Conservation (phyloP, 2,888 invertebrate genomes). For the Caenorhabditis sp. region DNA sequence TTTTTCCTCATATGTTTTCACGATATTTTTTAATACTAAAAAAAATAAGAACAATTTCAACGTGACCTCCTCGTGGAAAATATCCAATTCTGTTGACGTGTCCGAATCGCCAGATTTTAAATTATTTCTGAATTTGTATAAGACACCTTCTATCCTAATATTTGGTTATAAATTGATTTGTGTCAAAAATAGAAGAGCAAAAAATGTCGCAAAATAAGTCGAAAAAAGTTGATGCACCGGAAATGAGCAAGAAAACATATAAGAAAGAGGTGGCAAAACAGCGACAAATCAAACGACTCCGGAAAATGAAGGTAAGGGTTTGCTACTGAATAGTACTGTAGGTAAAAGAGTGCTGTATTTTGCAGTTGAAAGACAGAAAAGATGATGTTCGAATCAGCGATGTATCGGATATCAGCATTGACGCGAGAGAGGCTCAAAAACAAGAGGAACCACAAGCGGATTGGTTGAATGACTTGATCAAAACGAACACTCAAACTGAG, state of each 20-base stretch:
- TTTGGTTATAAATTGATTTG: not conserved
- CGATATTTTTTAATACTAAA: too few species aligned
- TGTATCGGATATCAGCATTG: conserved; percentile 16
- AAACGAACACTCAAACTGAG: not conserved
- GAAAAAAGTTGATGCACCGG: not conserved
- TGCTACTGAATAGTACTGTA: too few species aligned
- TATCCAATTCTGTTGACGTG: too few species aligned
- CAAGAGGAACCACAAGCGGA: conserved; percentile 20
- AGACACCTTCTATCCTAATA: too few species aligned
- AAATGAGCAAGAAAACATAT: conserved; percentile 6
- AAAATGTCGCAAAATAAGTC: conserved; percentile 1
- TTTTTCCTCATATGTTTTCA: too few species aligned
- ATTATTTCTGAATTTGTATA: conserved; percentile 1
- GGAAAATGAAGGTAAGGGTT: conserved; percentile 9
- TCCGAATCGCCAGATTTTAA: too few species aligned
- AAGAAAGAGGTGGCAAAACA: conserved; percentile 7
- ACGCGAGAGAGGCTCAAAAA: not conserved
- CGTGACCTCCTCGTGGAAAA: too few species aligned
- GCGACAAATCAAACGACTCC: conserved; percentile 1
- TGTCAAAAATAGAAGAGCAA: not conserved
- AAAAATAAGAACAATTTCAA: too few species aligned
- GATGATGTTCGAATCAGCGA: conserved; percentile 26
- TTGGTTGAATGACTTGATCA: conserved; percentile 35
- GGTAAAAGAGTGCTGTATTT: too few species aligned
- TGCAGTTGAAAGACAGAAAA: conserved; percentile 15